A percentile compares a stretch with the other conserved stretches of the same genome.
phyloP scores from a whole-genome alignment of 53 echinoderm and acorn worm species.

The Paelopatides confundens region DNA sequence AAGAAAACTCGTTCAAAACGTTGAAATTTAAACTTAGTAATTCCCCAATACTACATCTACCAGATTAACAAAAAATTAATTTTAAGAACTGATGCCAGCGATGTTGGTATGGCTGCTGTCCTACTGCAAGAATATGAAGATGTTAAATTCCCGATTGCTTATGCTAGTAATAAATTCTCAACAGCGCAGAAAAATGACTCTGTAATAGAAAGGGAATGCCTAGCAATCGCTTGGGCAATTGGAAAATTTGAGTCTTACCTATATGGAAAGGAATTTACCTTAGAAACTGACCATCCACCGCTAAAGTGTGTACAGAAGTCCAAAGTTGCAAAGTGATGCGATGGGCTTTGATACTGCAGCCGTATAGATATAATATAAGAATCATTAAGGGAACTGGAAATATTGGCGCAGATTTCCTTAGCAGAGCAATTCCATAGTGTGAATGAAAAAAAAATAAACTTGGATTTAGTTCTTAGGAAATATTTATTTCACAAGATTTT shows the following conservation, averaged over 20 bases:
- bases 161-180: slow-evolving; percentile 41
- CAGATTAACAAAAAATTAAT: slow-evolving; percentile 45
- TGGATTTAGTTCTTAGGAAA: no score
- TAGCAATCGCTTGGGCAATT: slow-evolving; percentile 41
- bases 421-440: slow-evolving; percentile 7
- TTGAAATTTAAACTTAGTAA: slow-evolving; percentile 46
- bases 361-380: neutral
- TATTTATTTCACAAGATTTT: no score
- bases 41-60: slow-evolving; percentile 58
- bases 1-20: slow-evolving; percentile 51
- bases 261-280: slow-evolving; percentile 42
- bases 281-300: slow-evolving; percentile 54
- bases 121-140: slow-evolving; percentile 51
- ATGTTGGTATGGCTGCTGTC: slow-evolving; percentile 65
- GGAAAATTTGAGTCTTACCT: slow-evolving; percentile 45
- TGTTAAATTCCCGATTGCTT: slow-evolving; percentile 57
- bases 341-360: slow-evolving; percentile 32
- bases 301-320: slow-evolving; percentile 33
- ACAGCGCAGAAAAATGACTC: slow-evolving; percentile 17
- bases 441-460: neutral
- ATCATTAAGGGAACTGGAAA: slow-evolving; percentile 40
- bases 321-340: slow-evolving; percentile 46
- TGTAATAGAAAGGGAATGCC: slow-evolving; percentile 49
- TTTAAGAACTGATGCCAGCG: slow-evolving; percentile 55
- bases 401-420: slow-evolving; percentile 46